Evolutionary conservation across 2,888 invertebrate species (phyloP), one percentile per base, ranked within the genome.

Genomic region (Philopedon plagiatum): DNA sequence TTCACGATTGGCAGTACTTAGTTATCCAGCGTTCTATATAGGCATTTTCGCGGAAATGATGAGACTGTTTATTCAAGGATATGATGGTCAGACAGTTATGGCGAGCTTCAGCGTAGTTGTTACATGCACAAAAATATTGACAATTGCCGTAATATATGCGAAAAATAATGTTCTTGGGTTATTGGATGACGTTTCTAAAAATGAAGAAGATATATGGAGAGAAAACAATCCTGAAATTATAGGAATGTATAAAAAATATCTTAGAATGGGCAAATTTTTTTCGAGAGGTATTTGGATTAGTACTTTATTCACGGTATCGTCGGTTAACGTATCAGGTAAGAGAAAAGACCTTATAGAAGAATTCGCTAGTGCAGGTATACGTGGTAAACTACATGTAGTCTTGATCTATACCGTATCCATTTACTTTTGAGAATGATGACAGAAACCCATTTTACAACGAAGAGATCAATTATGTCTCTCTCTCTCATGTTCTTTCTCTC

Each of bases 191-290:
- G 39, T 54, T 23, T 18, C 54, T 9, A 23, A 15, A 15, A 37
- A 23, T 26, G 64, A 64, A 54, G 21, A 5, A 3, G 29, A 64
- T 8, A 37, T 64, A 1, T 64, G 64, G 64, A 13, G 21, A 37
- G 13, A 37, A 1, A 26, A 21, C 11, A 26, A 64, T 41, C 5
- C 3, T 1, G 39, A 54, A 39, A 56, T 64, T 13, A 54, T 18
- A 18, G n/a, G 4, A 21, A 23, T 63, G 34, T 23, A 23, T 34
- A 34, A 63, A 3, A 46, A 51, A 51, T 13, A 46, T 34, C 5
- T 37, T 5, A 37, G 13, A 8, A 18, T 63, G 51, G 49, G 51
- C 5, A n/a, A 37, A 2, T 19, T 51, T 21, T 32, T 15, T 26
- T 29, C 11, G 5, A 18, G 18, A 8, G 8, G 11, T n/a, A 5